A percentile compares a stretch with the other conserved stretches of the same genome.
phyloP scores from a whole-genome alignment of 2,113 vertebrate genomes.

The Hippopotamus amphibius region DNA sequence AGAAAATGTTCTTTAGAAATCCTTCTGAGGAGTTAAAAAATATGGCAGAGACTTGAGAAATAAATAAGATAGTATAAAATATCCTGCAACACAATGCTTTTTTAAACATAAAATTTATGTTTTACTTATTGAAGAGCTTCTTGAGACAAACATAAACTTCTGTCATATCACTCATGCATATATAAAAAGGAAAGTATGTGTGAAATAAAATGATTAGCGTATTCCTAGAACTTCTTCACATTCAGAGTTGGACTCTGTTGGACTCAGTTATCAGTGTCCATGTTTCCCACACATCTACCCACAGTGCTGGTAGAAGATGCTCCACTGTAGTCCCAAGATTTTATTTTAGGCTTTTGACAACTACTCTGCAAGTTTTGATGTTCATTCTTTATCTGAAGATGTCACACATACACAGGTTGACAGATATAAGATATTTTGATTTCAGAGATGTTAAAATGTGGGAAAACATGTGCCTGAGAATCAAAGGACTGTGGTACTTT shows the following conservation, averaged over 20 bases:
- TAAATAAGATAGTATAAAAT: conserved; percentile 47
- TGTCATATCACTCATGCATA: neutral
- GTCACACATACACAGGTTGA: neutral
- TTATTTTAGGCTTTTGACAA: neutral
- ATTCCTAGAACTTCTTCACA: neutral
- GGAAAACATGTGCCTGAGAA: neutral
- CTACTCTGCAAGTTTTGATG: neutral
- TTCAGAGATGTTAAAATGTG: neutral
- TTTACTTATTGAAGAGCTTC: neutral
- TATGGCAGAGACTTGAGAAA: conserved; percentile 14
- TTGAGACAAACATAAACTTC: conserved; percentile 9
- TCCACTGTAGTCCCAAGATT: neutral
- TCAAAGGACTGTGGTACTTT: neutral
- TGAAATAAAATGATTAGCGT: neutral
- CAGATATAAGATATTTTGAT: neutral
- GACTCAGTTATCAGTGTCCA: neutral
- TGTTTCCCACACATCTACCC: neutral
- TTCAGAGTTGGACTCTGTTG: neutral
- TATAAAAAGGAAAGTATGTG: conserved; percentile 4
- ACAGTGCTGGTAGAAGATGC: neutral
- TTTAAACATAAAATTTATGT: neutral
- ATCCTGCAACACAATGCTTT: neutral
- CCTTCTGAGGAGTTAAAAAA: neutral
- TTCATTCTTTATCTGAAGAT: neutral
- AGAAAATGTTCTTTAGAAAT: conserved; percentile 39